Evolutionary conservation across 2,113 vertebrate genomes (phyloP).

Genomic region (Dromaius novaehollandiae): DNA sequence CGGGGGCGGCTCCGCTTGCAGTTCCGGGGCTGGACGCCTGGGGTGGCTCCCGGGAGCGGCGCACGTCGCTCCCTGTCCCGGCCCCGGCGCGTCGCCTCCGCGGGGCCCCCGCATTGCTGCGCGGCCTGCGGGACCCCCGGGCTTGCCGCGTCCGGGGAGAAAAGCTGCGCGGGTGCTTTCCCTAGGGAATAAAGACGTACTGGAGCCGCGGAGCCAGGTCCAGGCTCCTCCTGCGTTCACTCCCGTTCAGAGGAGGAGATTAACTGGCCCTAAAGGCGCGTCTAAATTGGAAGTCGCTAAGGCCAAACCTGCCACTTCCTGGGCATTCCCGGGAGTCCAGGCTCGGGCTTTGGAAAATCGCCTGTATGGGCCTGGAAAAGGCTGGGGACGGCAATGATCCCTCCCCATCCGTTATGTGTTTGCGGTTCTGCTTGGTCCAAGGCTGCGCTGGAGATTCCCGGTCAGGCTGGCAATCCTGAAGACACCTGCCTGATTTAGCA

Average conservation of each 20-base stretch:
- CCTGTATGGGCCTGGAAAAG: neutral
- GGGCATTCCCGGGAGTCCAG: neutral
- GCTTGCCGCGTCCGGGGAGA: neutral
- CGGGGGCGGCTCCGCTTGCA: neutral
- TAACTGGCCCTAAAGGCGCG: neutral
- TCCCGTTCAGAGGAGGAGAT: neutral
- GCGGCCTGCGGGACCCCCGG: neutral
- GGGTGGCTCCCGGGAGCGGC: neutral
- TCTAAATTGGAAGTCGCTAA: neutral
- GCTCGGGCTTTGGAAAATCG: neutral
- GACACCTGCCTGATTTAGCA: neutral
- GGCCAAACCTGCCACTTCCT: neutral
- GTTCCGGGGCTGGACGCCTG: neutral
- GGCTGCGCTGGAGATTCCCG: neutral
- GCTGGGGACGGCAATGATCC: neutral
- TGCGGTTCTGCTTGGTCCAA: neutral
- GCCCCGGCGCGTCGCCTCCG: neutral
- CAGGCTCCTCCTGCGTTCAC: neutral
- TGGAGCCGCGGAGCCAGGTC: neutral
- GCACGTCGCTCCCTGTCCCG: neutral
- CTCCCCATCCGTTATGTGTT: neutral
- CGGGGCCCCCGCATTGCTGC: neutral
- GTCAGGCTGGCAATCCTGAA: neutral
- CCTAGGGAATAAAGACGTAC: neutral
- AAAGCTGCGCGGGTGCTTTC: neutral